Percentiles rank a stretch among this genome's conserved stretches.
Conservation (phyloP, 2,113 vertebrate genomes). For the Callopanchax toddi region DNA sequence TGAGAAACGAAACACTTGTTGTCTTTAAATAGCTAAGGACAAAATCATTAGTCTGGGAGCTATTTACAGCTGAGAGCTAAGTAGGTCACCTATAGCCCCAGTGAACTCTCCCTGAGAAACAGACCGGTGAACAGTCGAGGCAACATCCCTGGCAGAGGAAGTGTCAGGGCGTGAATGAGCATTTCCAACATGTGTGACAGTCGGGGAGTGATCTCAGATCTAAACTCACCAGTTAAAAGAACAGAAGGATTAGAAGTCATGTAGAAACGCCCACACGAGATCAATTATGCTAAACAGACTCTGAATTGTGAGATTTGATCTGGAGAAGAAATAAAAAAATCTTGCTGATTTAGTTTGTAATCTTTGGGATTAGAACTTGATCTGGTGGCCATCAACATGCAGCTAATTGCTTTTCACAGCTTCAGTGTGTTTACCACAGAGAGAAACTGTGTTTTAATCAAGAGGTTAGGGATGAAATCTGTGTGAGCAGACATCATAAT, state of each 20-base stretch:
- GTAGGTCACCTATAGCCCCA: slow-evolving; percentile 45
- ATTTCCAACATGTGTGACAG: slow-evolving; percentile 4
- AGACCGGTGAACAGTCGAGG: not conserved
- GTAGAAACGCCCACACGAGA: slow-evolving; percentile 35
- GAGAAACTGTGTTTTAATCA: slow-evolving; percentile 24
- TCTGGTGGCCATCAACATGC: slow-evolving; percentile 34
- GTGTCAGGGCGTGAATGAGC: not conserved
- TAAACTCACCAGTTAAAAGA: slow-evolving; percentile 14
- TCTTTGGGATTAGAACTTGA: slow-evolving; percentile 47
- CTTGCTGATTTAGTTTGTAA: slow-evolving; percentile 43
- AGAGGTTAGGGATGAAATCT: slow-evolving; percentile 7
- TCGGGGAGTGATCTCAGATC: not conserved
- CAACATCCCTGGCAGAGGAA: not conserved
- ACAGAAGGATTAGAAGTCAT: slow-evolving; percentile 10
- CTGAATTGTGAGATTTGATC: slow-evolving; percentile 47
- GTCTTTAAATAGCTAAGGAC: slow-evolving; percentile 22
- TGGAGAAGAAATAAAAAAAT: slow-evolving; percentile 33
- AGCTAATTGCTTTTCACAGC: slow-evolving; percentile 47
- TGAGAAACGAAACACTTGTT: slow-evolving; percentile 2
- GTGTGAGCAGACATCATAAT: no score
- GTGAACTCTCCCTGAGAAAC: slow-evolving; percentile 34
- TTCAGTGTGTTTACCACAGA: slow-evolving; percentile 9
- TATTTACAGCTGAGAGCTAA: slow-evolving; percentile 33
- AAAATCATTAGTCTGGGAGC: slow-evolving; percentile 32
- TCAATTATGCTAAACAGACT: slow-evolving; percentile 51